A percentile compares a stretch with the other conserved stretches of the same genome.
phyloP scores from a whole-genome alignment of 2,888 invertebrate species.

The Bursaphelenchus okinawaensis region DNA sequence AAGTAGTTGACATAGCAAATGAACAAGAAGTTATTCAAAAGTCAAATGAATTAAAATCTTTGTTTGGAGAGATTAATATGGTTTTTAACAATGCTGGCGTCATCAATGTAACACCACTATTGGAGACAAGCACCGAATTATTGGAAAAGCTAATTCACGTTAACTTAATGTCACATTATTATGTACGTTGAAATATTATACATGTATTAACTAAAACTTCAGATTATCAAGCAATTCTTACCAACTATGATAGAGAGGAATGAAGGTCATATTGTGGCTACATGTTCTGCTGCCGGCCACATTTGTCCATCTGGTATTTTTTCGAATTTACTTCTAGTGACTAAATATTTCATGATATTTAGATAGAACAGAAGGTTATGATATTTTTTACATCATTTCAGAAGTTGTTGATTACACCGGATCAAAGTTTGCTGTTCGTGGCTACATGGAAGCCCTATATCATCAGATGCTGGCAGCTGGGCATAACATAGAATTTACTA shows the following conservation, averaged over 20 bases:
- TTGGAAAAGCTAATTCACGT: slow-evolving; percentile 80
- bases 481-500: slow-evolving; percentile 71
- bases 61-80: slow-evolving; percentile 74
- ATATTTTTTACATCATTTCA: neutral
- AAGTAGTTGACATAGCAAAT: neutral
- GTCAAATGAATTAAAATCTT: slow-evolving; percentile 53
- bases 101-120: slow-evolving; percentile 71
- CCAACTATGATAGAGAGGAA: slow-evolving; percentile 79
- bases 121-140: slow-evolving; percentile 76
- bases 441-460: slow-evolving; percentile 81
- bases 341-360: too few relatives aligned
- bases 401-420: slow-evolving; percentile 75
- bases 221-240: slow-evolving; percentile 80
- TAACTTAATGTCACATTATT: slow-evolving; percentile 76
- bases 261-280: slow-evolving; percentile 83
- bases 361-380: too few relatives aligned
- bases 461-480: slow-evolving; percentile 66
- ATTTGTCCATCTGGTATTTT: slow-evolving; percentile 62
- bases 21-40: neutral
- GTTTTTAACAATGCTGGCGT: slow-evolving; percentile 88
- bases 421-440: slow-evolving; percentile 85
- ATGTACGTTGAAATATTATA: neutral
- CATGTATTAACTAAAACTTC: neutral
- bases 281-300: slow-evolving; percentile 82
- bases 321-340: too few relatives aligned